These are phyloP conservation scores for Pontoporia blainvillei DNA, from an alignment of 2,113 vertebrate genomes.

Conservation along the genomic window DNA sequence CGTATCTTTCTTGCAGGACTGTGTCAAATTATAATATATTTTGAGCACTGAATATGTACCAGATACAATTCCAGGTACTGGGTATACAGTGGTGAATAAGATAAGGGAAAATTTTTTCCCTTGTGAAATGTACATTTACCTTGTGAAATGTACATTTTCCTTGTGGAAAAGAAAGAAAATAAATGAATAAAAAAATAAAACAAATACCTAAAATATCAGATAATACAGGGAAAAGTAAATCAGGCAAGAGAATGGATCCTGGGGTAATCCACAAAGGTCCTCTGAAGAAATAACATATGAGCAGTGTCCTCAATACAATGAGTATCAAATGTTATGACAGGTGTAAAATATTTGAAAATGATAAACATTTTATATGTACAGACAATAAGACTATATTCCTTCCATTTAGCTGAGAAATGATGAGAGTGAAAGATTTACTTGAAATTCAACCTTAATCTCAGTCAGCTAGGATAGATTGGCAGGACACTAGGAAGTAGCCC, in stretches of 20 bases:
- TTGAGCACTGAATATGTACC: neutral
- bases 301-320: neutral
- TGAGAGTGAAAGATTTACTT: neutral
- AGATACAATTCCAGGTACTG: neutral
- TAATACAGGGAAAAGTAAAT: neutral
- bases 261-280: neutral
- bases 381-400: neutral
- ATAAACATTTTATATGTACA: neutral
- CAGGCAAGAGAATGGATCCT: neutral
- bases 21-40: neutral
- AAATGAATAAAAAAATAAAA: neutral
- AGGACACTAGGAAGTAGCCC: neutral
- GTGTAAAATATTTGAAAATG: neutral
- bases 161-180: neutral
- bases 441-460: neutral
- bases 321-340: neutral
- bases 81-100: neutral
- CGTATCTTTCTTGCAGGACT: neutral
- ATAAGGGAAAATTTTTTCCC: neutral
- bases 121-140: neutral
- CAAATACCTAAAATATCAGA: neutral
- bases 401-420: neutral
- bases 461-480: neutral
- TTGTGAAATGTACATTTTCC: neutral
- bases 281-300: neutral